Percentiles rank a stretch among this genome's conserved stretches.
Evolutionary conservation across 2,888 invertebrate species (phyloP).

Genomic region (Papilio gigon): DNA sequence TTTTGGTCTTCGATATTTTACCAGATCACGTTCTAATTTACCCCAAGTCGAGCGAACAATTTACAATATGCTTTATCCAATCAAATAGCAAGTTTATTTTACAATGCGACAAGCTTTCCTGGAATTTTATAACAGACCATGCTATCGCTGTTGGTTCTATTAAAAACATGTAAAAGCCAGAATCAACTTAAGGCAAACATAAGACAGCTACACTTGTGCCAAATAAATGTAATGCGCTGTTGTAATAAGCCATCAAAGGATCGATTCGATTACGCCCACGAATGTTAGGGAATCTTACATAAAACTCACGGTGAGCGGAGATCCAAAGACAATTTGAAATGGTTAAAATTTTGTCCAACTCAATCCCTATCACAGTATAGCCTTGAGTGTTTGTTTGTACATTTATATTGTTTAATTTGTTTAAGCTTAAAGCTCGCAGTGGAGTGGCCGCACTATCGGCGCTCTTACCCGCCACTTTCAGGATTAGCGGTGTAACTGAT

Average conservation of each 20-base stretch:
- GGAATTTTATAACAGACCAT: no score
- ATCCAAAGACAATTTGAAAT: background rate
- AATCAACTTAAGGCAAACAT: no score
- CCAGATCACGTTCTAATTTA: constrained; percentile 6
- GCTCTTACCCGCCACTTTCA: constrained; percentile 15
- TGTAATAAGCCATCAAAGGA: background rate
- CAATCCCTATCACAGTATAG: background rate
- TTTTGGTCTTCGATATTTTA: background rate
- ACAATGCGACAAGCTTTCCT: background rate
- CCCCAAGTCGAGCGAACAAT: background rate
- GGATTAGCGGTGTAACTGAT: constrained; percentile 33
- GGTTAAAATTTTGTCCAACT: background rate
- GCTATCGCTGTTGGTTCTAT: no score
- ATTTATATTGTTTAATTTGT: constrained; percentile 19
- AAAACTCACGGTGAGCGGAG: background rate
- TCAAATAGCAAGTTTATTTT: background rate
- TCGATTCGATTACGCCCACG: no score
- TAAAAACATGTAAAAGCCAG: no score
- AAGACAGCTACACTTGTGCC: background rate
- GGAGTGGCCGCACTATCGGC: constrained; percentile 15
- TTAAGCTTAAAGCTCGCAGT: constrained; percentile 13
- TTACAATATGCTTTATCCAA: background rate
- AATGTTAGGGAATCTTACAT: no score
- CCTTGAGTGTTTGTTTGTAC: constrained; percentile 7
- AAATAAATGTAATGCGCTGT: background rate